Evolutionary conservation across 2,797 vertebrate species (phyloP).

Genomic region (Cheirogaleus major): DNA sequence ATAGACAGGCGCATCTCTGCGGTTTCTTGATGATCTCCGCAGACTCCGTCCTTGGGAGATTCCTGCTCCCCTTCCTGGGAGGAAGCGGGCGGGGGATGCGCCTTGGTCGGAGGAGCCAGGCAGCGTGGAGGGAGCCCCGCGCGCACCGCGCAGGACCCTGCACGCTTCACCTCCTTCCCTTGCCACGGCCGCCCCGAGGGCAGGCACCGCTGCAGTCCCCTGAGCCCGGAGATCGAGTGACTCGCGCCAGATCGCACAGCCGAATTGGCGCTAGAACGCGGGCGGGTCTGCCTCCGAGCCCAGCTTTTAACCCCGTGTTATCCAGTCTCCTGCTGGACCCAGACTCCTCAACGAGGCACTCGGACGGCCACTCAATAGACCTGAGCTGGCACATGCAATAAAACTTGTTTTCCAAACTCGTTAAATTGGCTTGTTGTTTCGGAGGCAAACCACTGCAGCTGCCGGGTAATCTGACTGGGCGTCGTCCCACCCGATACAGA

Average conservation of each 20-base stretch:
- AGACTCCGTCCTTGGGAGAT: background rate
- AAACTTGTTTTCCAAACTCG: background rate
- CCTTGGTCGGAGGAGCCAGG: no score
- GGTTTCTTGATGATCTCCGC: background rate
- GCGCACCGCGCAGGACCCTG: background rate
- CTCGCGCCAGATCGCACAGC: background rate
- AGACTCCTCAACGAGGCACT: background rate
- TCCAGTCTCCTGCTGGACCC: background rate
- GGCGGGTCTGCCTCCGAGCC: background rate
- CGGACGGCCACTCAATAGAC: accelerated
- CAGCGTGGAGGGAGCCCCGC: background rate
- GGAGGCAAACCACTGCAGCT: background rate
- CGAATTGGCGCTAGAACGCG: no score
- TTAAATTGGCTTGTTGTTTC: accelerated
- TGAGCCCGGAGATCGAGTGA: background rate
- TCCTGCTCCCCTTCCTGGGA: background rate
- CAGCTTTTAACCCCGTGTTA: background rate
- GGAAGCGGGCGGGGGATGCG: background rate
- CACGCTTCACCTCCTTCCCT: background rate
- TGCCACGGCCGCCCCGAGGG: background rate
- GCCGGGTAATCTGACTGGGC: background rate
- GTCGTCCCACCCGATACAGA: background rate
- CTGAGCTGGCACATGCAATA: background rate
- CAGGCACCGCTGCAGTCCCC: background rate
- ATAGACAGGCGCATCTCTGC: background rate